Conservation (phyloP, 2,888 invertebrate genomes). For the Dastarcus helophoroides region DNA sequence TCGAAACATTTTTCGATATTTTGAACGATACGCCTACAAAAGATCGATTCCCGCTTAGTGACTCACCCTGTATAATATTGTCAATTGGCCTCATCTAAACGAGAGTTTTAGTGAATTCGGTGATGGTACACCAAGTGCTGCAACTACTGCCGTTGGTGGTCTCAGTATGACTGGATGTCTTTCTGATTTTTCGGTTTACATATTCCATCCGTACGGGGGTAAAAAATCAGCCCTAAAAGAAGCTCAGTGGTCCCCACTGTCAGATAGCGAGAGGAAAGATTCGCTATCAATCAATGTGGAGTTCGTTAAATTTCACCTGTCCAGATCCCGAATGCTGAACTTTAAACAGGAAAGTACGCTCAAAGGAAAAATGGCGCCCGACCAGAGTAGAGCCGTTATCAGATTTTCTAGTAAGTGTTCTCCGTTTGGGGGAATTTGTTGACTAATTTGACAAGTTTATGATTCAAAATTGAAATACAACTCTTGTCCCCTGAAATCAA, state of each 20-base stretch:
- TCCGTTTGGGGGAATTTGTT: not conserved
- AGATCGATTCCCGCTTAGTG: no score
- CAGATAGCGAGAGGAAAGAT: conserved; percentile 86
- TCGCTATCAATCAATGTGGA: conserved; percentile 93
- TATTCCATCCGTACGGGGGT: conserved; percentile 96
- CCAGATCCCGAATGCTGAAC: conserved; percentile 80
- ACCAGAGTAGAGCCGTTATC: conserved; percentile 75
- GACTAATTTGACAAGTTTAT: no score
- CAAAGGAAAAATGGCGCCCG: conserved; percentile 36
- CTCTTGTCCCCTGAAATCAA: no score
- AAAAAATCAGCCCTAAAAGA: conserved; percentile 72
- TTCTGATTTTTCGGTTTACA: conserved; percentile 94
- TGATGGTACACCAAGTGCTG: conserved; percentile 38
- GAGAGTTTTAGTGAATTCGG: conserved; percentile 51
- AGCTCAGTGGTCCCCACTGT: conserved; percentile 76
- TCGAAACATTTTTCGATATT: no score
- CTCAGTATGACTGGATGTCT: conserved; percentile 91
- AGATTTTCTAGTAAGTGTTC: conserved; percentile 70
- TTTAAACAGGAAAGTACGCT: conserved; percentile 47
- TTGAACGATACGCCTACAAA: no score
- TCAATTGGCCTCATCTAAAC: conserved; percentile 12
- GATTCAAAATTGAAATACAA: no score
- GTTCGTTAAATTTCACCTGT: conserved; percentile 92
- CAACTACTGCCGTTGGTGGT: conserved; percentile 66
- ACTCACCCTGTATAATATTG: no score